phyloP scores from a whole-genome alignment of 2,888 invertebrate genomes.

The Tetropium fuscum region DNA sequence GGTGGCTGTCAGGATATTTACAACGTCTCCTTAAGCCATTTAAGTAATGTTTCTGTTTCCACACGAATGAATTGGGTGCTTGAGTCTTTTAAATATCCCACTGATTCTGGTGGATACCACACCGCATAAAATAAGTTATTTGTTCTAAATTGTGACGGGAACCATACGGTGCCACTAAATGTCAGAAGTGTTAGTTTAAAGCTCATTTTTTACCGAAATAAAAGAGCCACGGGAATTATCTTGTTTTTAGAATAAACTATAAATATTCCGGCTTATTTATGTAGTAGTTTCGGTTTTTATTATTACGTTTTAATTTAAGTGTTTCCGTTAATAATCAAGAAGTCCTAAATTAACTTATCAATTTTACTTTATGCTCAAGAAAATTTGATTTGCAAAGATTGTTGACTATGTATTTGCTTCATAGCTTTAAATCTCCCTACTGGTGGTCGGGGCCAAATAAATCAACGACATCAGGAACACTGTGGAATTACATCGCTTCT shows the following conservation, averaged over 20 bases:
- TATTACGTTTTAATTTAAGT: conserved; percentile 20
- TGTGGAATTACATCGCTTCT: too few species aligned
- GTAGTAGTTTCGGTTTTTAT: conserved; percentile 14
- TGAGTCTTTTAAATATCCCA: neutral
- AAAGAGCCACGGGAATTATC: conserved; percentile 20
- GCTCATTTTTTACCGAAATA: conserved; percentile 33
- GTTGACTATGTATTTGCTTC: too few species aligned
- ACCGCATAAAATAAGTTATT: conserved; percentile 35
- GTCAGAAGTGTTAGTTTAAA: conserved; percentile 34
- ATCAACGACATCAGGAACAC: too few species aligned
- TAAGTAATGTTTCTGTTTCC: conserved; percentile 24
- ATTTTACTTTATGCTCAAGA: too few species aligned
- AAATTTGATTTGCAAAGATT: too few species aligned
- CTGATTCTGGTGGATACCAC: conserved; percentile 1
- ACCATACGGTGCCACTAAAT: conserved; percentile 43
- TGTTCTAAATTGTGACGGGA: conserved; percentile 40
- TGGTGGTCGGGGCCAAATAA: too few species aligned
- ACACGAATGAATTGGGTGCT: conserved; percentile 24
- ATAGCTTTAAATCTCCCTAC: too few species aligned
- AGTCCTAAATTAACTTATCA: too few species aligned
- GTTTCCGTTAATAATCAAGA: too few species aligned
- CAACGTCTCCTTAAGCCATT: conserved; percentile 4
- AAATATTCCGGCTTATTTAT: conserved; percentile 16
- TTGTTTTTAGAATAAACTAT: conserved; percentile 14
- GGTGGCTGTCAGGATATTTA: conserved; percentile 25